Conservation (phyloP, 2,797 vertebrate species). For the Simalia tracyae region DNA sequence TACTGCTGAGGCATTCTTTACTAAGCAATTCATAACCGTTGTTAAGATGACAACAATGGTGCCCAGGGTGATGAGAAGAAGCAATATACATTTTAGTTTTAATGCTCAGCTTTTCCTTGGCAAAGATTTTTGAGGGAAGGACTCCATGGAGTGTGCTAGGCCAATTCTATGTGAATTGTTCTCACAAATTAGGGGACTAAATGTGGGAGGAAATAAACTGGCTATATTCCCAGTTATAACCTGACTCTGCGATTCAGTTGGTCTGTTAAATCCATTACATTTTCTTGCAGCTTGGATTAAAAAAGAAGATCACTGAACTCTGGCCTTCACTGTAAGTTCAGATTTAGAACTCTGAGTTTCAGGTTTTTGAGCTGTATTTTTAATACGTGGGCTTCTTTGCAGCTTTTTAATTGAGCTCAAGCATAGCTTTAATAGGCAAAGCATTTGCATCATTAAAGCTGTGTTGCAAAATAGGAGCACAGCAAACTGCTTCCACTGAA, state of each 20-base stretch:
- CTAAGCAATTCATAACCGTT: slow-evolving; percentile 11
- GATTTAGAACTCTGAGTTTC: slow-evolving; percentile 41
- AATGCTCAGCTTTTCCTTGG: neutral
- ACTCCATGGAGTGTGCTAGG: neutral
- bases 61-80: neutral
- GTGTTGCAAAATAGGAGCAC: fast-evolving
- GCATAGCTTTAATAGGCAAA: slow-evolving; percentile 47
- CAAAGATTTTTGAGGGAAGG: slow-evolving; percentile 42
- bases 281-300: slow-evolving; percentile 56
- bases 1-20: slow-evolving; percentile 30
- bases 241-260: slow-evolving; percentile 37
- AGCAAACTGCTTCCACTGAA: neutral
- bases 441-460: slow-evolving; percentile 37
- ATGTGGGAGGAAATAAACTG: slow-evolving; percentile 47
- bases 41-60: neutral
- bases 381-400: slow-evolving; percentile 48
- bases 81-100: neutral
- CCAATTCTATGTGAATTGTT: slow-evolving; percentile 44
- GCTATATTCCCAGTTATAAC: slow-evolving; percentile 42
- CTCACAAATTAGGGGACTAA: slow-evolving; percentile 39
- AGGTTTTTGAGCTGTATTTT: slow-evolving; percentile 54
- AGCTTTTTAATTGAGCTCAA: slow-evolving; percentile 59
- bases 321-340: slow-evolving; percentile 53
- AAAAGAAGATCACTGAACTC: slow-evolving; percentile 49
- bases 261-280: slow-evolving; percentile 42